Base-by-base conservation (phyloP, 2,888 invertebrate genomes). In the Phaedon cochleariae region DNA sequence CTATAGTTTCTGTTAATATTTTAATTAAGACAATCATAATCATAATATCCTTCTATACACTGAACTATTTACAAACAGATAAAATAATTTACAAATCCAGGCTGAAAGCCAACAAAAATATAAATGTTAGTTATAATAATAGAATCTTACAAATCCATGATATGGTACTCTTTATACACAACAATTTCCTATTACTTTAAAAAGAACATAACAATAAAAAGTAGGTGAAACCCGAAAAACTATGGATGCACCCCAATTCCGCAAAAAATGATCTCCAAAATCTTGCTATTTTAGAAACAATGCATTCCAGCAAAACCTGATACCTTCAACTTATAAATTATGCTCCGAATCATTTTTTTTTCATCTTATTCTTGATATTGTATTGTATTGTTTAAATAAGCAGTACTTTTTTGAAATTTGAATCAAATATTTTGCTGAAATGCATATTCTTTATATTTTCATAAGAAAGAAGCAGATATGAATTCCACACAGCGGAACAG, bases 11-110 rank as follows among this genome's bases (percentile, higher is more conserved):
- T 82, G 82, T 84, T 83, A 83, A 83, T 84, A 79, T 80, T 83
- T 84, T 83, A 84, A 84, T 84, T 80, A 84, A 83, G 84, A 85
- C 84, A 84, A 84, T 84, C 80, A 83, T 82, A 81, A 82, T 83
- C 77, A 81, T 83, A 81, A 81, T 83, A 81, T 82, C 79, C 80
- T 82, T 82, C 83, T 84, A 84, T 85, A 84, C 85, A 85, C 82
- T 82, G 81, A 84, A 72, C 80, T 85, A 85, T 85, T 79, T 84
- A 85, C 84, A 85, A 84, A 84, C 83, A 82, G 82, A 83, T 81
- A 82, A 81, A 81, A 80, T 80, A 81, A 82, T 82, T 80, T 83
- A 82, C 82, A 82, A 80, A 74, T 77, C 77, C 68, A 68, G 79
- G 77, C 78, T 74, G 63, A 63, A 63, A 75, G 77, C 80, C 81